phyloP scores from a whole-genome alignment of 2,797 vertebrate genomes.

The Pagetopsis macropterus region DNA sequence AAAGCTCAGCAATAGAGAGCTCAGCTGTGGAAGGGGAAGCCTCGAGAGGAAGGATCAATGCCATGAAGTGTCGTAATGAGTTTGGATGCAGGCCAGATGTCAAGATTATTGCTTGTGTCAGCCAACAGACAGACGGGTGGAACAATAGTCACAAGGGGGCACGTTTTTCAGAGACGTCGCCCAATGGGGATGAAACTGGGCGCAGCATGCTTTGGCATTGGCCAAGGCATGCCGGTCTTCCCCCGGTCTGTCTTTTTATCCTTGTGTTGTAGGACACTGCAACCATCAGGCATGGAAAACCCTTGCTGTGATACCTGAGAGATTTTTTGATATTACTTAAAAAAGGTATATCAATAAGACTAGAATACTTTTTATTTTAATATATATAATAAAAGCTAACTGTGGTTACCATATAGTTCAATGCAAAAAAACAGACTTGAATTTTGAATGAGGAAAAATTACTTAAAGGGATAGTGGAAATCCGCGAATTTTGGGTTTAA shows the following conservation, averaged over 20 bases:
- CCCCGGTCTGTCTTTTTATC: constrained; percentile 35
- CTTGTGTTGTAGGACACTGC: constrained; percentile 17
- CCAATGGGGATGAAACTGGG: constrained; percentile 68
- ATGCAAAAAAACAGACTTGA: neutral
- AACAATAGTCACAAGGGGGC: constrained; percentile 77
- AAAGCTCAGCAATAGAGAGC: constrained; percentile 51
- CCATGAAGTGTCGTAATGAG: constrained; percentile 79
- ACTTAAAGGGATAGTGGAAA: neutral
- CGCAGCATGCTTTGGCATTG: constrained; percentile 58
- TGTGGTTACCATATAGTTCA: neutral
- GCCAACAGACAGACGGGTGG: constrained; percentile 78
- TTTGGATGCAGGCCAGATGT: constrained; percentile 81
- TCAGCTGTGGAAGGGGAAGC: constrained; percentile 72
- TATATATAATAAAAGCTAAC: neutral
- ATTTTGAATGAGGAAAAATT: neutral
- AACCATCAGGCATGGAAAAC: constrained; percentile 23
- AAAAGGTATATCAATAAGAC: constrained; percentile 5
- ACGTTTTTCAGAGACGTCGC: constrained; percentile 70
- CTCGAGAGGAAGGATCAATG: constrained; percentile 80
- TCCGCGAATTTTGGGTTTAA: no score
- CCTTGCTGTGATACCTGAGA: constrained; percentile 4
- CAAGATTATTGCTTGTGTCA: constrained; percentile 81
- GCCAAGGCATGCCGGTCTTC: constrained; percentile 50
- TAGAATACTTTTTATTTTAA: neutral
- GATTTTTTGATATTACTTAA: neutral